Evolutionary conservation across 2,797 vertebrate genomes (phyloP), one percentile per base, ranked within the genome.

Genomic region (Borostomias antarcticus): DNA sequence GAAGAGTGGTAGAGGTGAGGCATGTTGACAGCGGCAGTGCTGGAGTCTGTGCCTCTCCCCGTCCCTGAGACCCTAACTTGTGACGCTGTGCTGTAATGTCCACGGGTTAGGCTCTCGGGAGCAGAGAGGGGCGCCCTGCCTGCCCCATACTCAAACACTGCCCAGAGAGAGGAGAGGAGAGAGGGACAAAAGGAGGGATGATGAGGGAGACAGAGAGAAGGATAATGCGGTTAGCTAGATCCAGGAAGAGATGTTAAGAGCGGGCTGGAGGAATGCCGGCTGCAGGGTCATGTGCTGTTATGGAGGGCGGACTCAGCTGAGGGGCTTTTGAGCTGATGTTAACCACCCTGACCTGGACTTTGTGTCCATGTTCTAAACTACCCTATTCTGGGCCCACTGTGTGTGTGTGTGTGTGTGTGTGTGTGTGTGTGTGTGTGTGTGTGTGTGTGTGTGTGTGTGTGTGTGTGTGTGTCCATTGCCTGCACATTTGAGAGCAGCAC

Each of bases 1-100:
- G 23, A 11, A 19, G 5, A 58, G 1, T 28, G 63, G 25, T 6
- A 10, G 47, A 50, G 66, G 68, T 53, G 79, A 62, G 57, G 6
- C 21, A 10, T 51, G 9, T 19, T 19, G n/a, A 65, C 19, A n/a
- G n/a, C n/a, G n/a, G n/a, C n/a, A n/a, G n/a, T n/a, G n/a, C n/a
- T n/a, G n/a, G n/a, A n/a, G n/a, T 19, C 23, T 86, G 96, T 89
- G 89, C 94, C 93, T 94, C 94, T 94, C 97, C 91, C 95, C 90
- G 93, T 99, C 97, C 97, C 97, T 99, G 97, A 99, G 97, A 98
- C 97, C 97, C 97, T 99, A 99, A 99, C 97, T 99, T 99, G 97
- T 99, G 97, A 99, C 95, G 97, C 97, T 97, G 94, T 93, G 93
- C 89, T 93, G 94, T 94, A 92, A 93, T 96, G 96, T 97, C 95